These are phyloP conservation scores for Amphiprion percula DNA, from an alignment of 2,113 vertebrate species.

Conservation along the genomic window DNA sequence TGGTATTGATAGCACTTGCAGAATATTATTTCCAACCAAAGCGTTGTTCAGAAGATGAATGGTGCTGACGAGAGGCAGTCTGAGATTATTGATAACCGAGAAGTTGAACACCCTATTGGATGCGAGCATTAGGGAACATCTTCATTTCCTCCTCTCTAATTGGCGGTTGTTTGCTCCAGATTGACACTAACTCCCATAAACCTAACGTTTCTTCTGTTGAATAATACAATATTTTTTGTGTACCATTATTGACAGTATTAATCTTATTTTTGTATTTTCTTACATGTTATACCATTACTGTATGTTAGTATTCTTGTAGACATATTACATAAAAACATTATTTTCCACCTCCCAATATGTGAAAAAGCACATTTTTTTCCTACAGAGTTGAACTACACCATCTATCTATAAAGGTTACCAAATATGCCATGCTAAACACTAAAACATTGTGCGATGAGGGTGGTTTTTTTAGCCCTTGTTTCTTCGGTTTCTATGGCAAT, in stretches of 20 bases:
- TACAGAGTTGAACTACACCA: slow-evolving; percentile 88
- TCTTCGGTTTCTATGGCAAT: slow-evolving; percentile 86
- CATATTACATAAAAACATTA: slow-evolving; percentile 81
- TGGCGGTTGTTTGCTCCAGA: slow-evolving; percentile 77
- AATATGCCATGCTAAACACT: slow-evolving; percentile 90
- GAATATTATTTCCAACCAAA: slow-evolving; percentile 94
- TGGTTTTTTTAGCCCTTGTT: slow-evolving; percentile 82
- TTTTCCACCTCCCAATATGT: slow-evolving; percentile 85
- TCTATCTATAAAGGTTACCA: slow-evolving; percentile 93
- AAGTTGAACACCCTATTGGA: slow-evolving; percentile 82
- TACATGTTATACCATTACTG: slow-evolving; percentile 98
- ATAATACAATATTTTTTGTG: slow-evolving; percentile 96
- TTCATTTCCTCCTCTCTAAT: slow-evolving; percentile 87
- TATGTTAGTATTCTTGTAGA: slow-evolving; percentile 91
- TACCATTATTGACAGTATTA: slow-evolving; percentile 99
- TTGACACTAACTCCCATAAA: slow-evolving; percentile 88
- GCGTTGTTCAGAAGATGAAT: slow-evolving; percentile 87
- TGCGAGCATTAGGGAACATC: slow-evolving; percentile 86
- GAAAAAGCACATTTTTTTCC: slow-evolving; percentile 92
- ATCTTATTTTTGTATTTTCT: slow-evolving; percentile 99
- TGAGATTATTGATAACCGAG: slow-evolving; percentile 76
- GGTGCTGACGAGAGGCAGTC: slow-evolving; percentile 85
- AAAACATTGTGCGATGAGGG: slow-evolving; percentile 84
- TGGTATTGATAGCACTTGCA: slow-evolving; percentile 89
- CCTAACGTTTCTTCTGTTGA: slow-evolving; percentile 83